Conservation (phyloP, 92 coral and sea anemone genomes). For the Phymanthus crucifer region DNA sequence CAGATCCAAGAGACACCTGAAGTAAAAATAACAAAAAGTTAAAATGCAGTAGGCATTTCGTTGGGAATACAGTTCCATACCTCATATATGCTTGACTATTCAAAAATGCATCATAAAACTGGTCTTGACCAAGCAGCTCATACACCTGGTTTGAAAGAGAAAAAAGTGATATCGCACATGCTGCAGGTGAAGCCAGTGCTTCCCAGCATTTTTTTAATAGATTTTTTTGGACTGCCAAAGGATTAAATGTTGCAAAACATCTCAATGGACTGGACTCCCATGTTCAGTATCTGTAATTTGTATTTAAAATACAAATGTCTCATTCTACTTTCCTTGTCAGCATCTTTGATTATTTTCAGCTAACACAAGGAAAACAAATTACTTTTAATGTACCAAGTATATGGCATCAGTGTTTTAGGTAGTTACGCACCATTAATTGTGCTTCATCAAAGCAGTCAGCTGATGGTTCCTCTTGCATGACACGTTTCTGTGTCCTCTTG, state of each 20-base stretch:
- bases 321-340: too few species aligned
- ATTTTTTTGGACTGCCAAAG: too few species aligned
- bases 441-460: conserved; percentile 90
- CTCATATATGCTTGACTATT: conserved; percentile 91
- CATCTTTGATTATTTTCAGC: too few species aligned
- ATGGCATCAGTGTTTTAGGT: neutral
- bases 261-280: too few species aligned
- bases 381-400: too few species aligned
- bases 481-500: conserved; percentile 71
- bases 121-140: conserved; percentile 75
- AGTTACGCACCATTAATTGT: conserved; percentile 68
- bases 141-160: conserved; percentile 55
- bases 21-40: neutral
- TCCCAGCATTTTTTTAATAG: too few species aligned
- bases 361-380: too few species aligned
- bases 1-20: conserved; percentile 86
- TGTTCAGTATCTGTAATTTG: too few species aligned
- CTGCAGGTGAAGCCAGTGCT: too few species aligned
- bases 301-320: too few species aligned
- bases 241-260: too few species aligned
- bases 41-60: neutral
- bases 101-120: conserved; percentile 84
- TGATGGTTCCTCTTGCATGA: conserved; percentile 76
- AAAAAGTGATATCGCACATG: too few species aligned
- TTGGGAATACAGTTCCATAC: conserved; percentile 25